phyloP scores from a whole-genome alignment of 2,113 vertebrate genomes.

The Phalacrocorax pelagicus region DNA sequence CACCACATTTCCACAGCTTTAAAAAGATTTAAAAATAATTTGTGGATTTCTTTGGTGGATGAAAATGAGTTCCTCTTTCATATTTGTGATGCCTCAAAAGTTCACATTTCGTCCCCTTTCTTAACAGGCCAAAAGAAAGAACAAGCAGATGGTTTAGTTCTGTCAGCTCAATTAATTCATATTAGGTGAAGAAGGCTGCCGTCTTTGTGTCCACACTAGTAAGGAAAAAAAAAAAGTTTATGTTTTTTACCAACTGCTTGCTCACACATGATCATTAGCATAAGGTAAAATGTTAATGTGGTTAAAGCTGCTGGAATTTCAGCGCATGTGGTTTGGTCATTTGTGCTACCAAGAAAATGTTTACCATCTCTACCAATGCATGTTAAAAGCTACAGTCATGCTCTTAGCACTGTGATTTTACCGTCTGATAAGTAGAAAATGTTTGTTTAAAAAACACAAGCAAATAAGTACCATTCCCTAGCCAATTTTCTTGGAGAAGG shows the following conservation, averaged over 20 bases:
- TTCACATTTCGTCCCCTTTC: not conserved
- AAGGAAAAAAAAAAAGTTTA: not conserved
- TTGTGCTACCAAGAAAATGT: not conserved
- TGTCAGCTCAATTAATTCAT: not conserved
- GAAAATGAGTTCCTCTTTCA: not conserved
- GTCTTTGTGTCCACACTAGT: not conserved
- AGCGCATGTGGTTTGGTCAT: conserved; percentile 7
- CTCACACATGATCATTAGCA: not conserved
- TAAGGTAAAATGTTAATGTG: conserved; percentile 10
- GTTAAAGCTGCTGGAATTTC: conserved; percentile 18
- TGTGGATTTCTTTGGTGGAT: not conserved
- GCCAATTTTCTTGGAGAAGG: not conserved
- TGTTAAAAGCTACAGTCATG: not conserved
- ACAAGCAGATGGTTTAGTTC: not conserved
- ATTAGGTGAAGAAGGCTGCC: not conserved
- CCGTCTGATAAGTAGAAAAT: not conserved
- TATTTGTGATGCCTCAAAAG: not conserved
- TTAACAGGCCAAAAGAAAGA: not conserved
- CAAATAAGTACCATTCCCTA: not conserved
- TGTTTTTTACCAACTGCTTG: not conserved
- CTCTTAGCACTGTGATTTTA: conserved; percentile 4
- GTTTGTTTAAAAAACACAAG: conserved; percentile 5
- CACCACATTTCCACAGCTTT: not conserved
- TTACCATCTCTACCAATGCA: not conserved
- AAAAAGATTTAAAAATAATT: not conserved